Percentiles rank a stretch among this genome's conserved stretches.
These are phyloP conservation scores for Ianthella basta DNA, from an alignment of 37 sponge, comb jelly and placozoan genomes.

Conservation along the genomic window DNA sequence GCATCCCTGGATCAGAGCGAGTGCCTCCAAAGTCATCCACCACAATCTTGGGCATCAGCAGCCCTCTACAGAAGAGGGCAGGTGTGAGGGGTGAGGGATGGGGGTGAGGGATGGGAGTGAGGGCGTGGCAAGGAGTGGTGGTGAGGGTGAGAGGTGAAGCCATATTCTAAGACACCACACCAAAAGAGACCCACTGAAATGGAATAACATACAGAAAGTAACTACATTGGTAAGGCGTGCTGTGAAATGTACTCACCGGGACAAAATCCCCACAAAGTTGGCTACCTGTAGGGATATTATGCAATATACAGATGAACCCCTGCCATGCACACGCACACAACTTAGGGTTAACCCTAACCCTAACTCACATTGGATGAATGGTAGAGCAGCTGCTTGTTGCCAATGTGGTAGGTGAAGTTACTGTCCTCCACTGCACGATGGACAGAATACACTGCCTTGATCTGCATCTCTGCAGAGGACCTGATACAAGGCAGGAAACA, in stretches of 20 bases:
- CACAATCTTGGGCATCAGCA: constrained; percentile 93
- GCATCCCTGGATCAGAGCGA: constrained; percentile 91
- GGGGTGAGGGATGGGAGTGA: not conserved
- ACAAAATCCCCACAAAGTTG: constrained; percentile 91
- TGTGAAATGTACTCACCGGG: constrained; percentile 51
- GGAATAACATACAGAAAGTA: too few species aligned
- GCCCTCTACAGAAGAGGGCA: constrained; percentile 67
- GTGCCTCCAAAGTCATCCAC: constrained; percentile 91
- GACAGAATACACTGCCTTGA: constrained; percentile 55
- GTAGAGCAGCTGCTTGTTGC: constrained; percentile 84
- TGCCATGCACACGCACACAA: too few species aligned
- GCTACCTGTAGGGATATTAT: constrained; percentile 5
- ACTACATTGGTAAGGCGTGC: too few species aligned
- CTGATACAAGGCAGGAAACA: too few species aligned
- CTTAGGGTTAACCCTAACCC: too few species aligned
- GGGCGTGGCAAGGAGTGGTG: not conserved
- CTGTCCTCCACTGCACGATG: constrained; percentile 79
- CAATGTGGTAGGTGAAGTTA: constrained; percentile 72
- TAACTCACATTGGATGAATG: constrained; percentile 72
- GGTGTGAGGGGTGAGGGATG: not conserved
- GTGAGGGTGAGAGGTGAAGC: too few species aligned
- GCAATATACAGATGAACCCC: not conserved
- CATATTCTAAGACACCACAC: too few species aligned
- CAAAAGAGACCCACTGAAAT: too few species aligned
- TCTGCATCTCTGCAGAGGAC: not conserved